Conservation (phyloP, 1,140 invertebrate species). For the Diploscapter pachys region DNA sequence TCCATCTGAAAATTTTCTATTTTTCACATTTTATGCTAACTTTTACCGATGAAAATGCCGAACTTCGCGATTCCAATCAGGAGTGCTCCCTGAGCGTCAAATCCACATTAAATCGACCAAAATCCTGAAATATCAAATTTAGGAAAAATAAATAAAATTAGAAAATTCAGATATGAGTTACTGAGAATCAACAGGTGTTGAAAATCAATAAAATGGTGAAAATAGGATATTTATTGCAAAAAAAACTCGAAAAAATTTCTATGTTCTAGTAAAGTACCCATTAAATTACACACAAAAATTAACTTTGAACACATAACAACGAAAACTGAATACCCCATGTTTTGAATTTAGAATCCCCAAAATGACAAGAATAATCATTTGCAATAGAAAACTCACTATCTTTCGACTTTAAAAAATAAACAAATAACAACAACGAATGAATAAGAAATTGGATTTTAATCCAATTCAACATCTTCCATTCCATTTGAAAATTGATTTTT, state of each 20-base stretch:
- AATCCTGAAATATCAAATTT: neutral
- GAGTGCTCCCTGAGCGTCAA: no score
- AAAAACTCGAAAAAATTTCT: no score
- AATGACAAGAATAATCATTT: no score
- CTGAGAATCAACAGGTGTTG: neutral
- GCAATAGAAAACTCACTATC: neutral
- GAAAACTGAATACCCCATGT: neutral
- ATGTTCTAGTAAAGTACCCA: no score
- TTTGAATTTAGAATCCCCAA: no score
- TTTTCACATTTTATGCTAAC: no score
- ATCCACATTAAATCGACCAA: neutral
- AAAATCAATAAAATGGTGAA: neutral
- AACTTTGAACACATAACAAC: neutral
- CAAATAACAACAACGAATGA: neutral
- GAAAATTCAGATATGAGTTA: neutral
- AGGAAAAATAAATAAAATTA: neutral
- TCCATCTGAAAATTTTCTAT: no score
- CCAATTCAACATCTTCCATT: neutral
- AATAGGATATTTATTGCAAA: constrained; percentile 2
- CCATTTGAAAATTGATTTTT: neutral
- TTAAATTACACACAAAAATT: neutral
- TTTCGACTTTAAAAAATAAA: neutral
- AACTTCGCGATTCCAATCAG: no score
- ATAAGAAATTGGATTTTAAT: neutral
- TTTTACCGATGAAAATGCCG: no score